Evolutionary conservation across 2,888 invertebrate genomes (phyloP), one percentile per base, ranked within the genome.

Genomic region (Sinotaia quadrata): DNA sequence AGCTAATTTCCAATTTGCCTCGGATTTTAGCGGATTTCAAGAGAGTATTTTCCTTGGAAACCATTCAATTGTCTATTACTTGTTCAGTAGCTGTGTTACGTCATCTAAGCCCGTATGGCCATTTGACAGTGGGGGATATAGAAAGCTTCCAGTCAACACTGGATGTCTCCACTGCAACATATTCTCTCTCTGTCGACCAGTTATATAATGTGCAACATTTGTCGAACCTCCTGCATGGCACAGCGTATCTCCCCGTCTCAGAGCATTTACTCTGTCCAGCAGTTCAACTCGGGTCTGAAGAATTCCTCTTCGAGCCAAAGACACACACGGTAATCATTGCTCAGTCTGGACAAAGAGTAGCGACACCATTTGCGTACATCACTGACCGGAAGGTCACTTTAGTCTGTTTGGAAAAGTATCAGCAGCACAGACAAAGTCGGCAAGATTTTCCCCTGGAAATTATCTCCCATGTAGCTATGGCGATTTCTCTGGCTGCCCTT

Each of bases 401-500:
- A 10, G 34, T 61, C 24, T 61, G 61, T 21, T 2, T 47, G 18
- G 15, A 33, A 15, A 29, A 61, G 34, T 61, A 61, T n/a, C 41
- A 7, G 5, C n/a, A 18, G 24, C 29, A 12, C 29, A n/a, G 8
- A n/a, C 49, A n/a, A 4, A n/a, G 21, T n/a, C 18, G 36, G 33
- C 8, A 21, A n/a, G n/a, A 59, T 12, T 18, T 15, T 15, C 24
- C 34, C 10, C 34, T 51, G 24, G 24, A 24, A 3, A 34, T 61
- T 37, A 56, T 72, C n/a, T 68, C 67, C 10, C 29, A 72, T 18
- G 33, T 62, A 4, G 72, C 66, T 33, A 63, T 68, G 1, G 49
- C 49, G 4, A 7, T 73, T 10, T 75, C 76, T 24, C 44, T 74
- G n/a, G 5, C 70, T 1, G 75, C 68, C 67, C 72, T 78, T 0